Base-by-base conservation (phyloP, 2,113 vertebrate genomes). In the Arenaria interpres region DNA sequence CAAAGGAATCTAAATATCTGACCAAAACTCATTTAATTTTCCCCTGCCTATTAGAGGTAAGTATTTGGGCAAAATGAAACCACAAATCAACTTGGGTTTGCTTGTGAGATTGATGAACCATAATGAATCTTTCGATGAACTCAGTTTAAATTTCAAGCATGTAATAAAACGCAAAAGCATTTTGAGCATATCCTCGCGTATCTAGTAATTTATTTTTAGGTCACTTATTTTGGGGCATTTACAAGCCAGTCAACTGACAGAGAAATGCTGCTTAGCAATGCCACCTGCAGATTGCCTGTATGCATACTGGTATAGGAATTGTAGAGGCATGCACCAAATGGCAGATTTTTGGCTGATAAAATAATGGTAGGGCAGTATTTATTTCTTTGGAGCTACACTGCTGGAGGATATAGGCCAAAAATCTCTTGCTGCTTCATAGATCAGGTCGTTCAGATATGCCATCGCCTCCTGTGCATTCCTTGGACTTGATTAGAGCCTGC, bases 11-110 rank as follows among this genome's bases (percentile, higher is more conserved):
- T 50, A 94, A 74, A 89, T 88, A 95, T 85, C 77, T 92, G 93
- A 94, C 91, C 77, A 92, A 93, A 97, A 93, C 41, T 74, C 69
- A 72, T 90, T 95, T 96, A 82, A 63, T 95, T 96, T 96, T 96
- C 74, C 89, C 54, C 32, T 76, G 57, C 73, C 57, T 89, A 35
- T 95, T 94, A 86, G 57, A 91, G 88, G 69, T 74, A 92, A 79
- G 77, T 73, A 88, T 95, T 91, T 94, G 69, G 87, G 43, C 64
- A 91, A 91, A 96, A 78, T 30, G 77, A 95, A 96, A 93, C 86
- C 86, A 77, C 91, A 93, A 89, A 92, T 95, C 93, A 95, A 4
- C 81, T 93, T 12, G 35, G 23, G 54, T 91, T 96, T 95, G n/a
- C 77, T 80, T 85, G 45, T 16, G n/a, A 89, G 89, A 85, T 71